Evolutionary conservation across 2,888 invertebrate species (phyloP), one percentile per base, ranked within the genome.

Genomic region (Myathropa florea): DNA sequence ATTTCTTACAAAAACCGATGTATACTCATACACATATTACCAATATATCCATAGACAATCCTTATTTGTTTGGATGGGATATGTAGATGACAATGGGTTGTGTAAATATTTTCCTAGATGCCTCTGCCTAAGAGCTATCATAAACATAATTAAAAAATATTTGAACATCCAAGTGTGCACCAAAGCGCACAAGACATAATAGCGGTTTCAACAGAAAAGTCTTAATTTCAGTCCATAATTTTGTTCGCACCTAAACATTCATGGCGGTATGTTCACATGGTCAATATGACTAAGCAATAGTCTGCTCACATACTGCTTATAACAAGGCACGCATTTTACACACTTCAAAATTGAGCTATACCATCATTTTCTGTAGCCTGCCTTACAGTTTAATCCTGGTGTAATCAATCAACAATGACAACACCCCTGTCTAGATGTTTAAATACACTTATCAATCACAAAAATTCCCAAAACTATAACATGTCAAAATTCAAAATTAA

Each of bases 401-500:
- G 61, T 55, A 78, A 86, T 83, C 83, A 78, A 86, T 86, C 83
- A 86, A 53, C 46, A 46, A 39, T 61, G 55, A 55, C 65, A 82
- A 36, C 36, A 73, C 18, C 72, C 39, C 30, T 63, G 68, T 12
- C 65, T 39, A 14, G 53, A 68, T 75, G 46, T 70, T 78, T 83
- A 65, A 75, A 84, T 67, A 86, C 12, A 79, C 75, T 83, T 86
- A 83, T 86, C 83, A 79, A 86, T 86, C 83, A 46, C 18, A 83
- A 75, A 78, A 83, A 28, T 46, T 71, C 46, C 67, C 46, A 79
- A 67, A 70, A 83, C 75, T 75, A 71, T 75, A 67, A 83, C 61
- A 78, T 75, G 86, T 86, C 86, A 86, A 83, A 86, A 83, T 73
- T 79, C 63, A 75, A 83, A 83, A 86, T 86, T 86, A 86, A 86